Base-by-base conservation (phyloP, 2,888 invertebrate genomes). In the Quadroppia sp. region DNA sequence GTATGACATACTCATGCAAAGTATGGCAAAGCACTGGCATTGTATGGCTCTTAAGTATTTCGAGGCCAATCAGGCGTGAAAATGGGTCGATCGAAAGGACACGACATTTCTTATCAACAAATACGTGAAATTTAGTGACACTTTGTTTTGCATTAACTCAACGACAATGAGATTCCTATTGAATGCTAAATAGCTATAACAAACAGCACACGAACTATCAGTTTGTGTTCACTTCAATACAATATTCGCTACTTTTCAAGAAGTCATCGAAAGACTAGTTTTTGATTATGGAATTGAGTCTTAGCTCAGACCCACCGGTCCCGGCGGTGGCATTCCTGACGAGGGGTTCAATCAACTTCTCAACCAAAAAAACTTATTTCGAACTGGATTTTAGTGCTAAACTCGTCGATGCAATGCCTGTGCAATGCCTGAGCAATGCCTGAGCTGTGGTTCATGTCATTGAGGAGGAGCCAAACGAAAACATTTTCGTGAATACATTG, bases 211-310 rank as follows among this genome's bases (percentile, higher is more conserved):
- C 6, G 4, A 50, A n/a, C 50, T 50, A 17, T 11, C 50, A 50
- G 50, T 50, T 50, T 9, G 40, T n/a, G n/a, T n/a, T 11, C 50
- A 50, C 7, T 50, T n/a, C 50, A 17, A 50, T 20, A 6, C 17
- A 17, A n/a, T 50, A 50, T 40, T 50, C n/a, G 50, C 50, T 20
- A 50, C 50, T 50, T 50, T 9, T 50, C 7, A 20, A n/a, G 9
- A 50, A 50, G 9, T 50, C n/a, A n/a, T n/a, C n/a, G 50, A 50
- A 50, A n/a, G 50, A 50, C 50, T 50, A 50, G 50, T 50, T 50
- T 50, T 50, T 50, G 50, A 50, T 50, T 6, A 50, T 50, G 7
- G 50, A 6, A 50, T 50, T 50, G 50, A 17, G 50, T n/a, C 50
- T 13, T 40, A 40, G 13, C 40, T 13, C 11, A 50, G 50, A 11